Conservation (phyloP, 1,140 invertebrate species). For the Ostrea edulis region DNA sequence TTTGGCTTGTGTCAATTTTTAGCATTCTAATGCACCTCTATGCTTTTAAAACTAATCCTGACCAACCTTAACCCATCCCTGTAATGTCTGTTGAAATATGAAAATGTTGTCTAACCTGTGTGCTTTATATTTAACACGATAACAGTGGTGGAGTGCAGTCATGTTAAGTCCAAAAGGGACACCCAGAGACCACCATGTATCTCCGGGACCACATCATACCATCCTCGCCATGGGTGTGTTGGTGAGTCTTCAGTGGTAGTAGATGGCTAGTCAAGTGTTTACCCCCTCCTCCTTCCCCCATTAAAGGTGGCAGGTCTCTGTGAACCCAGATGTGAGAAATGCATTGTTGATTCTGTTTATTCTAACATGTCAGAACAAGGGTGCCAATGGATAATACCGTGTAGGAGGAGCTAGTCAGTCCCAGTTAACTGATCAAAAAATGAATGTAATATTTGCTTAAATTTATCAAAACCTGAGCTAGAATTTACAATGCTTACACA, state of each 20-base stretch:
- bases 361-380: too few relatives aligned
- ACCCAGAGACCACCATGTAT: neutral
- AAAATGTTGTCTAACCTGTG: constrained; percentile 23
- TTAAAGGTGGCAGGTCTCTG: neutral
- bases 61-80: neutral
- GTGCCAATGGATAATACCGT: too few relatives aligned
- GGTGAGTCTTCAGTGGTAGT: constrained; percentile 8
- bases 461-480: too few relatives aligned
- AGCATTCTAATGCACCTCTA: too few relatives aligned
- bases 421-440: too few relatives aligned
- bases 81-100: neutral
- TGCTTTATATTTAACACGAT: constrained; percentile 29
- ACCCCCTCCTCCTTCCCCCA: neutral
- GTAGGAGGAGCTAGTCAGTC: too few relatives aligned
- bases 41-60: too few relatives aligned
- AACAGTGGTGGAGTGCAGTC: constrained; percentile 28
- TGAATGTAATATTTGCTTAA: too few relatives aligned
- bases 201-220: neutral
- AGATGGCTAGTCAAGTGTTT: constrained; percentile 24
- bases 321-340: neutral
- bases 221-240: neutral
- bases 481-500: too few relatives aligned
- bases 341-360: too few relatives aligned
- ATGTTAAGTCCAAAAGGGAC: constrained; percentile 20
- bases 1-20: too few relatives aligned